These are phyloP conservation scores for Lepidocyrtoides sp. DNA, from an alignment of 2,888 invertebrate genomes.

Conservation along the genomic window DNA sequence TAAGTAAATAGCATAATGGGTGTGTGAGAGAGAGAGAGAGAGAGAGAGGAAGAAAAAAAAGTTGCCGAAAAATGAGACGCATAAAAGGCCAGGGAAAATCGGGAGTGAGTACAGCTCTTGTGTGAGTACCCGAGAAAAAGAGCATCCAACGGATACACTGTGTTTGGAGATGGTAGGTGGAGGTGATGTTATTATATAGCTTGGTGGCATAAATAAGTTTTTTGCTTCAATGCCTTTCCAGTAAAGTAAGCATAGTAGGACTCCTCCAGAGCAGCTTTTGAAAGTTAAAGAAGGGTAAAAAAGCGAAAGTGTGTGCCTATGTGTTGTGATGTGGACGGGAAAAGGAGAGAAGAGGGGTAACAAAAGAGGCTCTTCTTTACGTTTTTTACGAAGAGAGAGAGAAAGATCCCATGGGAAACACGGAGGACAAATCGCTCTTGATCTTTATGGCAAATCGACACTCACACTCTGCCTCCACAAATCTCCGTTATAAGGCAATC, in stretches of 20 bases:
- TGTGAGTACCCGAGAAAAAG: slow-evolving; percentile 52
- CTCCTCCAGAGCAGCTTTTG: slow-evolving; percentile 68
- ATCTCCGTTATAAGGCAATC: slow-evolving; percentile 85
- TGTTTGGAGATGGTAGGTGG: slow-evolving; percentile 17
- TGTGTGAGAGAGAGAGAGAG: no score
- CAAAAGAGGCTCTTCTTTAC: slow-evolving; percentile 75
- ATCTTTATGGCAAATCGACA: slow-evolving; percentile 85
- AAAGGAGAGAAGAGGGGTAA: slow-evolving; percentile 67
- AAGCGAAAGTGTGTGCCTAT: slow-evolving; percentile 38
- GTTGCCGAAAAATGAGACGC: slow-evolving; percentile 40
- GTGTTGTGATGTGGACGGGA: slow-evolving; percentile 21
- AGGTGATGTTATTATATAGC: slow-evolving; percentile 12
- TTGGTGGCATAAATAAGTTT: slow-evolving; percentile 58
- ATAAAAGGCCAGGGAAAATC: slow-evolving; percentile 23
- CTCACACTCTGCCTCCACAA: slow-evolving; percentile 85
- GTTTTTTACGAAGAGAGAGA: slow-evolving; percentile 57
- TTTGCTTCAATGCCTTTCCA: slow-evolving; percentile 63
- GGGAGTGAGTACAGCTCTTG: slow-evolving; percentile 19
- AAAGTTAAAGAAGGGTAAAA: slow-evolving; percentile 80
- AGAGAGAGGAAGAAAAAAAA: slow-evolving; percentile 4
- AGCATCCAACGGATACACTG: slow-evolving; percentile 47
- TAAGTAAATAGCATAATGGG: slow-evolving; percentile 60
- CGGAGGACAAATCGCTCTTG: slow-evolving; percentile 85
- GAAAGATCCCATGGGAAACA: slow-evolving; percentile 84
- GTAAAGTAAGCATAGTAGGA: background rate